Evolutionary conservation across 2,888 invertebrate species (phyloP).

Genomic region (Apotomis capreana): DNA sequence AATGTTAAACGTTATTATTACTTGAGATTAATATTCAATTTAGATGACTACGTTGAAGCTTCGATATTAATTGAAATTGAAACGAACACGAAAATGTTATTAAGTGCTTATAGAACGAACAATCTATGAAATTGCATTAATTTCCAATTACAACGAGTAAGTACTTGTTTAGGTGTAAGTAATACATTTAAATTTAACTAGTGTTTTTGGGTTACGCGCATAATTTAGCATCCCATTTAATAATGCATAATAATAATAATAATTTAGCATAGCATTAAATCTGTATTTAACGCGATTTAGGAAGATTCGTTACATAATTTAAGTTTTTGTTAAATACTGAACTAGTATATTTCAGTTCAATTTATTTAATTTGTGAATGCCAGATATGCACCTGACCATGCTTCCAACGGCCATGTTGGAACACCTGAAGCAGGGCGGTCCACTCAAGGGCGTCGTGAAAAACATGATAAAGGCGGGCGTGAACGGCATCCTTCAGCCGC

Average conservation of each 20-base stretch:
- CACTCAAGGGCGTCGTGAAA: too few species aligned
- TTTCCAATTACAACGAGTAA: conserved; percentile 6
- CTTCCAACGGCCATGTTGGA: too few species aligned
- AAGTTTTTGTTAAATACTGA: too few species aligned
- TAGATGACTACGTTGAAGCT: conserved; percentile 13
- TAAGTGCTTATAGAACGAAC: conserved; percentile 26
- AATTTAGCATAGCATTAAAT: too few species aligned
- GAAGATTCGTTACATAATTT: too few species aligned
- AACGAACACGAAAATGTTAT: conserved; percentile 36
- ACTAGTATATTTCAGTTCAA: too few species aligned
- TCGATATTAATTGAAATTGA: conserved; percentile 36
- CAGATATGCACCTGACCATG: too few species aligned
- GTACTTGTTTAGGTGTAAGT: background rate
- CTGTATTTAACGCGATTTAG: too few species aligned
- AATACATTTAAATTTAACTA: background rate
- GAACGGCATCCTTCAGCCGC: conserved; percentile 95
- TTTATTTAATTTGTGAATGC: too few species aligned
- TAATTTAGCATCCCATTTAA: background rate
- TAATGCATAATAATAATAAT: too few species aligned
- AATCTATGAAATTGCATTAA: conserved; percentile 7
- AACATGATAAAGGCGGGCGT: conserved; percentile 82
- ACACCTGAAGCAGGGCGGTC: too few species aligned
- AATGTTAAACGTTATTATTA: conserved; percentile 23
- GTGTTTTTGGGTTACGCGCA: background rate
- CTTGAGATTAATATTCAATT: conserved; percentile 35